Conservation (phyloP, 2,888 invertebrate species). For the Osmoderma eremita region DNA sequence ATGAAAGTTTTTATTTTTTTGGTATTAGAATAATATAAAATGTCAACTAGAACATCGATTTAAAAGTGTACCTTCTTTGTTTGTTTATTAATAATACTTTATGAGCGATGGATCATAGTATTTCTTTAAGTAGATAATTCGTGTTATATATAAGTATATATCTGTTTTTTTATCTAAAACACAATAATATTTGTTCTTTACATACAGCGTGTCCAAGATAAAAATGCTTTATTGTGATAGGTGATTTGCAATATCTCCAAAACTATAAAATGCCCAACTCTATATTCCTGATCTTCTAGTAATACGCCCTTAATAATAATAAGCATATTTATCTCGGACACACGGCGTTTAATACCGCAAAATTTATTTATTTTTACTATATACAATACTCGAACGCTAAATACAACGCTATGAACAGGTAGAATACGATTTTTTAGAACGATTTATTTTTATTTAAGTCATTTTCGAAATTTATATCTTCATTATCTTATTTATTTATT, state of each 20-base stretch:
- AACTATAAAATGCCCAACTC: too few species aligned
- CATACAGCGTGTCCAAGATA: neutral
- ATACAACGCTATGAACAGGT: slow-evolving; percentile 57
- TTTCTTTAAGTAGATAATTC: slow-evolving; percentile 43
- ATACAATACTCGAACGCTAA: slow-evolving; percentile 54
- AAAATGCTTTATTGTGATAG: too few species aligned
- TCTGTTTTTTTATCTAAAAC: slow-evolving; percentile 47
- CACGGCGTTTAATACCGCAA: too few species aligned
- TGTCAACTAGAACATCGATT: slow-evolving; percentile 55
- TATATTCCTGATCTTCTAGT: too few species aligned
- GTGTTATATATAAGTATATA: slow-evolving; percentile 44
- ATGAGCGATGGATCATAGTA: slow-evolving; percentile 49
- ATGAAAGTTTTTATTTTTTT: slow-evolving; percentile 35
- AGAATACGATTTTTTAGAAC: slow-evolving; percentile 54
- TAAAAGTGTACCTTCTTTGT: slow-evolving; percentile 49
- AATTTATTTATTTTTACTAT: slow-evolving; percentile 54
- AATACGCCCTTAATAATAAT: too few species aligned
- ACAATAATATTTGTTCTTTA: slow-evolving; percentile 48
- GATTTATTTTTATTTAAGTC: slow-evolving; percentile 43
- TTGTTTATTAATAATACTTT: slow-evolving; percentile 4
- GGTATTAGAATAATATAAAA: slow-evolving; percentile 46
- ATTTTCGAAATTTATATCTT: slow-evolving; percentile 40
- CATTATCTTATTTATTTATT: slow-evolving; percentile 55
- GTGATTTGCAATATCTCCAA: too few species aligned
- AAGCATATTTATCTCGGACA: too few species aligned